These are phyloP conservation scores for Hyposoter didymator DNA, from an alignment of 2,888 invertebrate species.

Conservation along the genomic window DNA sequence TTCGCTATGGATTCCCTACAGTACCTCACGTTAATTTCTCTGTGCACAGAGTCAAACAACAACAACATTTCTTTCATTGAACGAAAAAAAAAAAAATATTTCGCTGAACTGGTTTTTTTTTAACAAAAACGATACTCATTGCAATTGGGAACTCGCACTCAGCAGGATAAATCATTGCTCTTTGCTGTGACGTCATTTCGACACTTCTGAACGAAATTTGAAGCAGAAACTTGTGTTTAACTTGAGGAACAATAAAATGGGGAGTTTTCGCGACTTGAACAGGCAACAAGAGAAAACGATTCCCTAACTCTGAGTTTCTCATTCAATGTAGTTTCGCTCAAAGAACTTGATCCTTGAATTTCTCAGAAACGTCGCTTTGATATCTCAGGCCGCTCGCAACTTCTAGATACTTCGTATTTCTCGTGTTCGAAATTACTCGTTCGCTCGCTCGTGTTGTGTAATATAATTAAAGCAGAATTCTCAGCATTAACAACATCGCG, in stretches of 20 bases:
- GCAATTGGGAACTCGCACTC: too few relatives aligned
- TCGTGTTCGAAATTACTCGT: neutral
- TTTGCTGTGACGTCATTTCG: neutral
- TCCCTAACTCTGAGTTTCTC: neutral
- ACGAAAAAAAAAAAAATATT: too few relatives aligned
- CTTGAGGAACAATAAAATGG: neutral
- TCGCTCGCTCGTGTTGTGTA: neutral
- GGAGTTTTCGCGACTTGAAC: neutral
- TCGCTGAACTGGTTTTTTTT: too few relatives aligned
- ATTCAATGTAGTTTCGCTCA: neutral
- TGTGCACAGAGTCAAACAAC: too few relatives aligned
- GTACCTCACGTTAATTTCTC: too few relatives aligned
- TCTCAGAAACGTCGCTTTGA: neutral
- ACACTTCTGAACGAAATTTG: neutral
- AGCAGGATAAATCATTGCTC: too few relatives aligned
- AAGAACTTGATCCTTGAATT: neutral
- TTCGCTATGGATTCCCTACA: neutral
- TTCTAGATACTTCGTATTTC: neutral
- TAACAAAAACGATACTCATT: too few relatives aligned
- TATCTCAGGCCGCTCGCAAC: neutral
- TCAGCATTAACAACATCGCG: neutral
- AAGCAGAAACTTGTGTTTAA: neutral
- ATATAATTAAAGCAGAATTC: neutral
- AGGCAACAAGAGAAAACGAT: neutral
- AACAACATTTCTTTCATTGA: too few relatives aligned